phyloP scores from a whole-genome alignment of 2,888 invertebrate species.

The Apodemia mormo region DNA sequence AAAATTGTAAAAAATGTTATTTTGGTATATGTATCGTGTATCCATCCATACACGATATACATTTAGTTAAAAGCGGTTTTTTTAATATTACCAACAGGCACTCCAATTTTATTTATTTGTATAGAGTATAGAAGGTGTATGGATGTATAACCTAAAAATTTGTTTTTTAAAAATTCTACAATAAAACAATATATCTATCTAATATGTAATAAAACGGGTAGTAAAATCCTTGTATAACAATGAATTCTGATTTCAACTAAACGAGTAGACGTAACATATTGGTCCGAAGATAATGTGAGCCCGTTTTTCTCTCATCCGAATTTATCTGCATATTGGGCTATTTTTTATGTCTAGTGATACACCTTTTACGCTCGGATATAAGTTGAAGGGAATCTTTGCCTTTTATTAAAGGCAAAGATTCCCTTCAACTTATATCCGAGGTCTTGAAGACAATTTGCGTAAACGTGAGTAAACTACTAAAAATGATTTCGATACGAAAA shows the following conservation, averaged over 20 bases:
- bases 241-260: not conserved
- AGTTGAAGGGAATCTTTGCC: constrained; percentile 3
- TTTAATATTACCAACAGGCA: too few relatives aligned
- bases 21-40: too few relatives aligned
- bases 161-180: too few relatives aligned
- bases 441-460: not conserved
- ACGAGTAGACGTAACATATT: not conserved
- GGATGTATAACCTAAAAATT: too few relatives aligned
- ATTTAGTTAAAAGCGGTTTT: too few relatives aligned
- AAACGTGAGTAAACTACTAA: not conserved
- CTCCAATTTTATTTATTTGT: too few relatives aligned
- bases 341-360: constrained; percentile 15
- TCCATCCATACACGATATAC: too few relatives aligned
- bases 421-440: not conserved
- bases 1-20: too few relatives aligned
- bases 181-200: not conserved
- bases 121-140: too few relatives aligned
- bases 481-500: not conserved
- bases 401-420: not conserved
- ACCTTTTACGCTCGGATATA: constrained; percentile 9
- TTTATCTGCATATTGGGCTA: constrained; percentile 15
- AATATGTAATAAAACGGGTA: not conserved
- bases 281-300: constrained; percentile 3
- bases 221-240: not conserved
- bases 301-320: not conserved